Base-by-base conservation (phyloP, 1,140 invertebrate species). In the Plectus sambesii region DNA sequence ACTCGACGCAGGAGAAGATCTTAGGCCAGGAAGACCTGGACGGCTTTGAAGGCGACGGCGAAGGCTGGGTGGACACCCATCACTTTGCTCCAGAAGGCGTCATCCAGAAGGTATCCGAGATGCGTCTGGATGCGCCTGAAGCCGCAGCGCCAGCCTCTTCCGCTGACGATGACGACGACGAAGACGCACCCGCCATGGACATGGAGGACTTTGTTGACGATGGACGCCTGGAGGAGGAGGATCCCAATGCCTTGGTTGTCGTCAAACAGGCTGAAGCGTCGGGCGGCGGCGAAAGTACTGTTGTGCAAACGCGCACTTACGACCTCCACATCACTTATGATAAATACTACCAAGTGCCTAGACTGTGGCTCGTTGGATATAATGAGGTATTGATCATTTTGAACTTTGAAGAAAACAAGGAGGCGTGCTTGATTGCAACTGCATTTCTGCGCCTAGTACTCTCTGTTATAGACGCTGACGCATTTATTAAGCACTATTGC, bases 261-360 rank as follows among this genome's bases (percentile, higher is more conserved):
- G 49, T 30, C 6, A 30, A 35, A 24, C 22, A 36, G 29, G 37
- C 49, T 49, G 53, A 58, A 8, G 41, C 52, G 30, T 62, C 66
- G n/a, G 59, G 48, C 2, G 59, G 51, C 17, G 71, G 72, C 17
- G 69, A 71, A 49, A 69, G 69, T n/a, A n/a, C n/a, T 5, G 89
- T 99, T 49, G 74, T 97, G 35, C 81, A 82, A 65, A 97, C 92
- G 1, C 76, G 94, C 64, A 98, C 92, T 1, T 99, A 99, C 72
- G 92, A 99, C 74, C 77, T 99, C 23, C 88, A 98, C 70, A 99
- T 99, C 59, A 96, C 90, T 17, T 99, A 99, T 73, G 93, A 99
- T 73, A 99, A 98, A 78, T 99, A 94, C 74, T 99, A 99, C 73
- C 92, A 64, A 49, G 98, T 94, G 23, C 93, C 92, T 15, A 73